These are phyloP conservation scores for Nemoura dubitans DNA, from an alignment of 2,888 invertebrate genomes.

Conservation along the genomic window DNA sequence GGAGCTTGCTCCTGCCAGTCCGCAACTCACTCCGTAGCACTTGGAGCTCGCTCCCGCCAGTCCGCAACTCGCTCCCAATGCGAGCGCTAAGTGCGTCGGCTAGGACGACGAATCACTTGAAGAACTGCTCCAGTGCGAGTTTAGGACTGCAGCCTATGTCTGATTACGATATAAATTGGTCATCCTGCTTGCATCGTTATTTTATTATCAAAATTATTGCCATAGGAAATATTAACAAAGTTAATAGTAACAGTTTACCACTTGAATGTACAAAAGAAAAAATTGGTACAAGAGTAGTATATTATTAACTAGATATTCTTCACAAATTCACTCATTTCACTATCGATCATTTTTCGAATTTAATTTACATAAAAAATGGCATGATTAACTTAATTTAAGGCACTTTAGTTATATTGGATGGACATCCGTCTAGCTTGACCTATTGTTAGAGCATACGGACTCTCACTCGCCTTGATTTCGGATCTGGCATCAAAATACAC, in stretches of 20 bases:
- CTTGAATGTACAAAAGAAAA: background rate
- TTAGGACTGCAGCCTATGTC: background rate
- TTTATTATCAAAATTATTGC: background rate
- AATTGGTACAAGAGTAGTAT: background rate
- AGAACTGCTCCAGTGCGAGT: no score
- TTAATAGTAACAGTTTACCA: background rate
- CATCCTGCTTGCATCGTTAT: background rate
- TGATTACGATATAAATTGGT: background rate
- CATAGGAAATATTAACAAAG: background rate
- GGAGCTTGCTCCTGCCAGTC: no score
- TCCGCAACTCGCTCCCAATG: no score
- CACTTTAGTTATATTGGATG: background rate
- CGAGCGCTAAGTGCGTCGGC: no score
- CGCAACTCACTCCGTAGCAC: no score
- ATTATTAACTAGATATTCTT: background rate
- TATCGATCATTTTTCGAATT: background rate
- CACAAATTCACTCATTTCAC: background rate
- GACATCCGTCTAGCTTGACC: background rate
- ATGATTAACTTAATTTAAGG: background rate
- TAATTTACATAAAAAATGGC: background rate
- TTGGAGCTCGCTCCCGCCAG: no score
- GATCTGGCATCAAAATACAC: conserved; percentile 21
- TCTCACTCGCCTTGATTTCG: background rate
- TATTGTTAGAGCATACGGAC: conserved; percentile 8
- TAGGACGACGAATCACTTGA: no score